Percentiles rank a stretch among this genome's conserved stretches.
These are phyloP conservation scores for Bombyx mori DNA, from an alignment of 1,140 invertebrate genomes.

Conservation along the genomic window DNA sequence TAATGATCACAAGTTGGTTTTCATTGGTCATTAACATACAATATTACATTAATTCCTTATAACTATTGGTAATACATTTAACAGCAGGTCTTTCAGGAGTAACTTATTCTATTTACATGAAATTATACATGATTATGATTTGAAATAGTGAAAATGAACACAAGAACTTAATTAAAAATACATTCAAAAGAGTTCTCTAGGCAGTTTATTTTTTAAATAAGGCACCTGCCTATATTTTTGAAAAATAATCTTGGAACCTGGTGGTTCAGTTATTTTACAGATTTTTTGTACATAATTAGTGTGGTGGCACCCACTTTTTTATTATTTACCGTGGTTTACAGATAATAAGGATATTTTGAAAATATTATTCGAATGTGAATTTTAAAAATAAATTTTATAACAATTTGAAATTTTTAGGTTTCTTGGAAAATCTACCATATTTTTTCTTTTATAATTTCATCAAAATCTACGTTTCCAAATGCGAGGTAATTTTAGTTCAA, in stretches of 20 bases:
- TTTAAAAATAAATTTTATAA: conserved; percentile 52
- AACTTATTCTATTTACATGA: conserved; percentile 45
- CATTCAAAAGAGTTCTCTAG: too few species aligned
- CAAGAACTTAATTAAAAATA: too few species aligned
- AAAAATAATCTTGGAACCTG: too few species aligned
- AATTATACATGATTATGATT: background rate
- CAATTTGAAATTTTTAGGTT: conserved; percentile 42
- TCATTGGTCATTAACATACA: conserved; percentile 73
- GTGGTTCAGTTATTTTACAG: too few species aligned
- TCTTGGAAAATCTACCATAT: conserved; percentile 56
- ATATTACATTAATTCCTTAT: conserved; percentile 64
- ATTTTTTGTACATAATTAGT: too few species aligned
- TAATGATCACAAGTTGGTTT: conserved; percentile 73
- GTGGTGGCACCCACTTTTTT: too few species aligned
- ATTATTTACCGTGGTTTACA: too few species aligned
- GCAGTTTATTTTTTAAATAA: too few species aligned
- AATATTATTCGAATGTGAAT: conserved; percentile 24
- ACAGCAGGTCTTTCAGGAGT: conserved; percentile 47
- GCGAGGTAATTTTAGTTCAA: conserved; percentile 67
- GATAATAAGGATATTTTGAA: conserved; percentile 32
- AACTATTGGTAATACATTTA: conserved; percentile 59
- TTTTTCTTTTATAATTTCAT: conserved; percentile 44
- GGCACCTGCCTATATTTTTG: too few species aligned
- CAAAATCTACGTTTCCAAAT: conserved; percentile 69
- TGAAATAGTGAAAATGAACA: too few species aligned